phyloP scores from a whole-genome alignment of 2,797 vertebrate species.

The Buphagus erythrorhynchus region DNA sequence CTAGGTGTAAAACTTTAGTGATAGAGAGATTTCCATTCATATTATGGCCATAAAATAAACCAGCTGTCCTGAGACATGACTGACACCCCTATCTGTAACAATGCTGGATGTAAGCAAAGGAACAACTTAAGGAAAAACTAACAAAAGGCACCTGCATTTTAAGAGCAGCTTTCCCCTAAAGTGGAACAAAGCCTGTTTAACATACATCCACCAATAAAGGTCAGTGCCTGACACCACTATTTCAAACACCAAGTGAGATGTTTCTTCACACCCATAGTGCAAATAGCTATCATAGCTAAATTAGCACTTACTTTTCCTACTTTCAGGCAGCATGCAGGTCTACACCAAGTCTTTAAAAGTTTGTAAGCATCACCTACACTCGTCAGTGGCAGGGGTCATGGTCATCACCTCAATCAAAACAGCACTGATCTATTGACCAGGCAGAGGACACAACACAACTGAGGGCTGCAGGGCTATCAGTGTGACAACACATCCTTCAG shows the following conservation, averaged over 20 bases:
- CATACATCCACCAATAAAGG: background rate
- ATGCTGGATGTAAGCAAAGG: background rate
- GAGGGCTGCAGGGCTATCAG: background rate
- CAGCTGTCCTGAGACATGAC: background rate
- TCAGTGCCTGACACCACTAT: background rate
- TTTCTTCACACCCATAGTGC: background rate
- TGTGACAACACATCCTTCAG: background rate
- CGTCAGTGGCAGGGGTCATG: background rate
- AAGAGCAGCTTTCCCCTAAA: background rate
- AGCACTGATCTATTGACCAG: background rate
- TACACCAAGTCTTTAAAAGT: background rate
- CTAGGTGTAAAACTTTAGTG: background rate
- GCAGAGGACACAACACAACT: background rate
- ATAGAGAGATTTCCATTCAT: background rate
- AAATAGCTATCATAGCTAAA: background rate
- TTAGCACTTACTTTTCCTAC: background rate
- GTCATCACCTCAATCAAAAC: background rate
- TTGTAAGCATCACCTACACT: background rate
- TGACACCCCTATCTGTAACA: background rate
- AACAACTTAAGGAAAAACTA: background rate
- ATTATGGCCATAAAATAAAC: background rate
- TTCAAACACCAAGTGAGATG: background rate
- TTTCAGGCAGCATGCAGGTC: background rate
- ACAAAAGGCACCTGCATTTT: background rate
- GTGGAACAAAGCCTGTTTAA: background rate